These are phyloP conservation scores for Lacerta agilis DNA, from an alignment of 2,797 vertebrate genomes.

Conservation along the genomic window DNA sequence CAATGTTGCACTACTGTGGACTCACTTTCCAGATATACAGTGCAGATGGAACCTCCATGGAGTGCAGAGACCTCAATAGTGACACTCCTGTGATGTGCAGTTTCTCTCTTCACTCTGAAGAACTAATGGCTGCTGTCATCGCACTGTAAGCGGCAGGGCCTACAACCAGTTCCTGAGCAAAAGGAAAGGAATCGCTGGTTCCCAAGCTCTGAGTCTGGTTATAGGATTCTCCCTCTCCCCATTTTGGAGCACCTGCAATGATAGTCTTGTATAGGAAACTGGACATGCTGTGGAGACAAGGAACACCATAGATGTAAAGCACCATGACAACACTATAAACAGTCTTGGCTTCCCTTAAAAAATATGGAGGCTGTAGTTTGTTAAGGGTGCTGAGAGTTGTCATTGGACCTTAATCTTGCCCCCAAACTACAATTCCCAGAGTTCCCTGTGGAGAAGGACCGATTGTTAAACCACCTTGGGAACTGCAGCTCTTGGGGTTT, in stretches of 20 bases:
- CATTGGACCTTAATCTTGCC: no score
- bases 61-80: no score
- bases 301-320: no score
- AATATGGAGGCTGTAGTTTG: no score
- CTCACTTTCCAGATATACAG: neutral
- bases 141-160: neutral
- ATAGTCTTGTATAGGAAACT: neutral
- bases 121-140: neutral
- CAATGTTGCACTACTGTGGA: neutral
- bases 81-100: neutral
- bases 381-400: no score
- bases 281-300: neutral
- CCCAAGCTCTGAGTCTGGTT: neutral
- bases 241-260: neutral
- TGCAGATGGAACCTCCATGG: neutral
- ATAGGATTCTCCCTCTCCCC: neutral
- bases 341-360: no score
- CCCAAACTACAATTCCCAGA: no score
- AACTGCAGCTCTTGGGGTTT: no score
- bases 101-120: neutral
- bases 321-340: no score
- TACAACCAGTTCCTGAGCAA: neutral
- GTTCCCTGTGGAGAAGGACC: no score
- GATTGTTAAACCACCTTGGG: no score
- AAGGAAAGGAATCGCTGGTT: neutral